These are phyloP conservation scores for Lasiommata megera DNA, from an alignment of 2,888 invertebrate species.

Conservation along the genomic window DNA sequence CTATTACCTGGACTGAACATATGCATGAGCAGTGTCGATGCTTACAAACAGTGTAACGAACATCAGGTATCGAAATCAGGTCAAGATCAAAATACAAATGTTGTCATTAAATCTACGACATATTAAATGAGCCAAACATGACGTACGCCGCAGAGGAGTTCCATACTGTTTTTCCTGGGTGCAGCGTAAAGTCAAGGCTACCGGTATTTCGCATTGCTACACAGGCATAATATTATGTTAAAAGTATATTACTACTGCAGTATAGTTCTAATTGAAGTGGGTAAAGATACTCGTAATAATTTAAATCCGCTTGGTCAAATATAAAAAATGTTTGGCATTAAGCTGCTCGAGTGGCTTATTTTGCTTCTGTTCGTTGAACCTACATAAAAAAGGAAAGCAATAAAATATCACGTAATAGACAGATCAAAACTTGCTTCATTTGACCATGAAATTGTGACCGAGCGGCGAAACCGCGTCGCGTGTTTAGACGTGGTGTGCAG, in stretches of 20 bases:
- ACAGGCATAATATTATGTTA: neutral
- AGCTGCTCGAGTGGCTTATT: neutral
- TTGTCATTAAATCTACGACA: neutral
- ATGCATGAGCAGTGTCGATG: too few relatives aligned
- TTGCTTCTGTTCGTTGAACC: slow-evolving; percentile 55
- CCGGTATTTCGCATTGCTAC: neutral
- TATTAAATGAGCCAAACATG: neutral
- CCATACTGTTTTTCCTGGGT: neutral
- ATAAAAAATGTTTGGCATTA: neutral
- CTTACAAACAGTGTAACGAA: neutral
- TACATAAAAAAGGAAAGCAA: slow-evolving; percentile 49
- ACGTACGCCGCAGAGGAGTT: neutral
- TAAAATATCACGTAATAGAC: slow-evolving; percentile 59
- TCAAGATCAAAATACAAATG: neutral
- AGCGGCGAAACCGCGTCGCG: slow-evolving; percentile 62
- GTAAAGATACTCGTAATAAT: neutral
- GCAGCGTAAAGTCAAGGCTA: slow-evolving; percentile 1
- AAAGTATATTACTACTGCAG: too few relatives aligned
- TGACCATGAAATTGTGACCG: slow-evolving; percentile 73
- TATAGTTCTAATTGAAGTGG: neutral
- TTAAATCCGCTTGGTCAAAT: neutral
- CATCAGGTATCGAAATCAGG: neutral
- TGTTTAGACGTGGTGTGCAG: slow-evolving; percentile 50
- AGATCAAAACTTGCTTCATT: slow-evolving; percentile 64
- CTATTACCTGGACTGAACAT: too few relatives aligned